Base-by-base conservation (phyloP, 2,113 vertebrate species). In the Prionailurus viverrinus region DNA sequence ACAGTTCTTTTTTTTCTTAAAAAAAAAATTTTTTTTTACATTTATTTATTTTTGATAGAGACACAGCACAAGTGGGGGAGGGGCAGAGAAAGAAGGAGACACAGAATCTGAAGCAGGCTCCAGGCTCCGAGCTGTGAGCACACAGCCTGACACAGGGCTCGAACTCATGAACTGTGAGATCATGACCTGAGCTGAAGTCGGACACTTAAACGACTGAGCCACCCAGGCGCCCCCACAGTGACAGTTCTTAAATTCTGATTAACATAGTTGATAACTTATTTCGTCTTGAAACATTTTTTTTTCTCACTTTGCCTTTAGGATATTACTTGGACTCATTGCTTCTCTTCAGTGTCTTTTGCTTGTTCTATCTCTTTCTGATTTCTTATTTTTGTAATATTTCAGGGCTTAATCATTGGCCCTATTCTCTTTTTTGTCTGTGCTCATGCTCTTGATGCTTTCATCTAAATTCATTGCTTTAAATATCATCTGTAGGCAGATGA, bases 401-500 rank as follows among this genome's bases (percentile, higher is more conserved):
- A n/a, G 69, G 39, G 51, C 27, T 85, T 76, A 68, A 4, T 83
- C 27, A 78, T 31, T 58, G 31, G 39, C 39, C 53, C 19, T 90
- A 6, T 80, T 86, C 63, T 95, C 53, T 76, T 87, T 91, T 78
- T 39, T 85, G 0, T 84, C 79, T 63, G 12, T 65, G n/a, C 31
- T 83, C 31, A 55, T 87, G 31, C 6, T 7, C 33, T 69, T 84
- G 51, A 79, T 84, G 27, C 58, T 91, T 94, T 92, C 25, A 83
- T 63, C 23, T 58, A 79, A 89, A 89, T 94, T 95, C 19, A 63
- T 91, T 91, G 53, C 53, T 73, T 92, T 89, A 96, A 94, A 74
- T 74, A 73, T 65, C 45, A 74, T 63, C 33, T 96, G 25, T 74
- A 74, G 74, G 66, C 48, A 81, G 36, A 80, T 81, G 41, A 92